Conservation (phyloP, 2,113 vertebrate genomes). For the Rafetus swinhoei region DNA sequence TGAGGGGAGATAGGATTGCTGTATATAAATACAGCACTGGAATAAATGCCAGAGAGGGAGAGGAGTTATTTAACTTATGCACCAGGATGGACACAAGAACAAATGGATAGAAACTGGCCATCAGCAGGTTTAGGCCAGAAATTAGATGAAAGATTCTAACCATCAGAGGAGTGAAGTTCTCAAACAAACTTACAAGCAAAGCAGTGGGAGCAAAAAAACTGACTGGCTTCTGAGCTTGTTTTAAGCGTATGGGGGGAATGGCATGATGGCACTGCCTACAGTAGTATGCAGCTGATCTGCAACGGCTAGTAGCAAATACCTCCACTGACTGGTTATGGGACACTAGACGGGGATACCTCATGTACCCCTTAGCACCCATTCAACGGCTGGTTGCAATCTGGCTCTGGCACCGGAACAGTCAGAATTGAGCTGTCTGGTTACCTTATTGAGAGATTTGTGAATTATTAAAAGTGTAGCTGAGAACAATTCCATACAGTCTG, state of each 20-base stretch:
- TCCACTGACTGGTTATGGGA: no score
- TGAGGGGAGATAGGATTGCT: background rate
- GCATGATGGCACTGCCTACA: background rate
- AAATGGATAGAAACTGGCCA: background rate
- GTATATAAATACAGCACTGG: background rate
- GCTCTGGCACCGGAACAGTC: background rate
- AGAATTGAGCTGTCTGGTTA: background rate
- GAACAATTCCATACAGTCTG: background rate
- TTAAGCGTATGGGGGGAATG: background rate
- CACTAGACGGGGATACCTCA: no score
- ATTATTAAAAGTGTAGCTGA: background rate
- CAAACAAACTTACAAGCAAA: background rate
- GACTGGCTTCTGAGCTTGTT: background rate
- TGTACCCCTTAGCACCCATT: background rate
- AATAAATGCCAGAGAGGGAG: background rate
- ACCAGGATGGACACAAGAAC: background rate
- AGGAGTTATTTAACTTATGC: background rate
- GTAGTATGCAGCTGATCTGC: background rate
- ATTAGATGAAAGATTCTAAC: background rate
- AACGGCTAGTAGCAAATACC: background rate
- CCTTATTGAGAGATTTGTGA: background rate
- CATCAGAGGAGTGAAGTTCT: background rate
- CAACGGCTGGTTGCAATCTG: background rate
- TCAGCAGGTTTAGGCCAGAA: background rate
- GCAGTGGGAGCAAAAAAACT: background rate